phyloP scores from a whole-genome alignment of 2,113 vertebrate genomes.

The Aix galericulata region DNA sequence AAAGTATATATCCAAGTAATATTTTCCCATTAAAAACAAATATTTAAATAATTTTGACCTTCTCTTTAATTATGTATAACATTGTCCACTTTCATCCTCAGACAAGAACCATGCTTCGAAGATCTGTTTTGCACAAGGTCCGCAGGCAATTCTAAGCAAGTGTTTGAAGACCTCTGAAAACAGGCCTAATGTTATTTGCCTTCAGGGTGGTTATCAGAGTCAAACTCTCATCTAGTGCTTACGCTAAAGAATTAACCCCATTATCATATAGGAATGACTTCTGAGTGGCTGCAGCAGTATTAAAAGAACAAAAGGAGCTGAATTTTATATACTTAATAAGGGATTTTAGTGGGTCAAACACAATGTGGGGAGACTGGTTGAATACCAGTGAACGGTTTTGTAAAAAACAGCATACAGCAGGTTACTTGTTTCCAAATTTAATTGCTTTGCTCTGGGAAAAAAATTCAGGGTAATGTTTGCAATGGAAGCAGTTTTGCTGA shows the following conservation, averaged over 20 bases:
- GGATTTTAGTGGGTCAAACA: background rate
- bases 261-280: background rate
- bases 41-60: background rate
- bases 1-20: background rate
- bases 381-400: background rate
- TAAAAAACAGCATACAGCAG: background rate
- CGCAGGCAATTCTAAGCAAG: background rate
- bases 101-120: background rate
- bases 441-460: background rate
- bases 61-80: background rate
- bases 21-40: conserved; percentile 9
- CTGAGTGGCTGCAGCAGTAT: background rate
- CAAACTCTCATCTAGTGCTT: background rate
- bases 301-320: background rate
- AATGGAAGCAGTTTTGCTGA: background rate
- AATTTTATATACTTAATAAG: background rate
- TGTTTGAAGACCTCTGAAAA: conserved; percentile 26
- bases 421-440: background rate
- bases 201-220: background rate
- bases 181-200: background rate
- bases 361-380: background rate
- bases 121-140: background rate
- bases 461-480: background rate
- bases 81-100: background rate
- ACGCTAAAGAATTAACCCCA: background rate